Percentiles rank a stretch among this genome's conserved stretches.
These are phyloP conservation scores for Oplegnathus fasciatus DNA, from an alignment of 2,113 vertebrate species.

Conservation along the genomic window DNA sequence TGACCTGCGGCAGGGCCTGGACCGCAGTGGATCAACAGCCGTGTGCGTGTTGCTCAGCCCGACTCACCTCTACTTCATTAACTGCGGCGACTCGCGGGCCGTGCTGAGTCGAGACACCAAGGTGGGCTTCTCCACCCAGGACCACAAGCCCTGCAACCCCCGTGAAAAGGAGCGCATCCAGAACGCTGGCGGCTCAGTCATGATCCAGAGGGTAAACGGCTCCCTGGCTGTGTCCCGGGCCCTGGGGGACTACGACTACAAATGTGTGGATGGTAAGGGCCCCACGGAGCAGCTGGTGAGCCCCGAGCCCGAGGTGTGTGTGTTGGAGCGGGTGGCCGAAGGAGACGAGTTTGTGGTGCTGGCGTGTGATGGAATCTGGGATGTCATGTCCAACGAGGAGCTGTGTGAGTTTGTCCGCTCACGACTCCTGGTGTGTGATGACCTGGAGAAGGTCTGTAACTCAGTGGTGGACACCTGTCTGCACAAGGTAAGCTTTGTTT, in stretches of 20 bases:
- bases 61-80: conserved; percentile 97
- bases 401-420: conserved; percentile 97
- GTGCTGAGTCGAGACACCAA: conserved; percentile 93
- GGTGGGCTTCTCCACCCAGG: conserved; percentile 98
- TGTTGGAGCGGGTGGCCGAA: conserved; percentile 92
- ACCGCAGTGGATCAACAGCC: conserved; percentile 98
- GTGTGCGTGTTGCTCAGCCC: conserved; percentile 97
- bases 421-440: conserved; percentile 95
- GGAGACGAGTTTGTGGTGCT: conserved; percentile 98
- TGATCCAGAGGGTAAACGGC: conserved; percentile 99
- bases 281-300: conserved; percentile 99
- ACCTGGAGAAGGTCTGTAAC: conserved; percentile 99
- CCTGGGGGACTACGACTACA: conserved; percentile 99
- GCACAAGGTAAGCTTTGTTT: conserved; percentile 91
- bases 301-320: conserved; percentile 98
- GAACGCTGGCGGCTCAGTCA: conserved; percentile 97
- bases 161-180: conserved; percentile 98
- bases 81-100: conserved; percentile 97
- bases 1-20: conserved; percentile 97
- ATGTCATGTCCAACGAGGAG: conserved; percentile 99
- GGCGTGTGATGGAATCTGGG: conserved; percentile 99
- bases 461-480: conserved; percentile 99
- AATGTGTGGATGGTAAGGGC: conserved; percentile 98
- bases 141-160: conserved; percentile 99
- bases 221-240: conserved; percentile 98